These are phyloP conservation scores for Lithophane ornitopus DNA, from an alignment of 2,888 invertebrate species.

Conservation along the genomic window DNA sequence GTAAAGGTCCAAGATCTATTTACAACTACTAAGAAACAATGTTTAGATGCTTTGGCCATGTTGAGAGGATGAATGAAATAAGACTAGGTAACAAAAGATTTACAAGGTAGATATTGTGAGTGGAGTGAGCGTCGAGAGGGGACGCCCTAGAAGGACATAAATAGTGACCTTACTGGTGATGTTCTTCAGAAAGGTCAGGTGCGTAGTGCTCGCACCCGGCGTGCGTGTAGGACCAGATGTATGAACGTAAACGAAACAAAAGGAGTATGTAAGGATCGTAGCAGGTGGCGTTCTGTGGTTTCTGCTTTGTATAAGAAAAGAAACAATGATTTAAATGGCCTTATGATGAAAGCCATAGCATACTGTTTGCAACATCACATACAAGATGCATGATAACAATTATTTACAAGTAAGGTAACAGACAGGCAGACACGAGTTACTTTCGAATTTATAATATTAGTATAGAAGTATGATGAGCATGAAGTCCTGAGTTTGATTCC, in stretches of 20 bases:
- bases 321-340: neutral
- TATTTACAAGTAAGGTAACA: neutral
- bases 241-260: neutral
- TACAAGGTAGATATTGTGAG: neutral
- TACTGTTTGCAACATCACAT: neutral
- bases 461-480: no score
- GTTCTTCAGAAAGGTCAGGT: neutral
- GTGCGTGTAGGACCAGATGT: neutral
- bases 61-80: neutral
- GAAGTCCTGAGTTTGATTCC: no score
- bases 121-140: neutral
- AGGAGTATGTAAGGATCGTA: neutral
- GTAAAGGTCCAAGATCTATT: neutral
- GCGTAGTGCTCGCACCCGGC: neutral
- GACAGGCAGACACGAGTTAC: no score
- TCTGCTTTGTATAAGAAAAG: neutral
- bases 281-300: neutral
- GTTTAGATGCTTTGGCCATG: neutral
- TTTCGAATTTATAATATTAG: no score
- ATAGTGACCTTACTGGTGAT: neutral
- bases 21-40: neutral
- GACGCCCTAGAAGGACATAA: neutral
- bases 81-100: neutral
- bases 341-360: neutral
- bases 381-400: slow-evolving; percentile 8